Evolutionary conservation across 2,888 invertebrate species (phyloP).

Genomic region (Agapostemon virescens): DNA sequence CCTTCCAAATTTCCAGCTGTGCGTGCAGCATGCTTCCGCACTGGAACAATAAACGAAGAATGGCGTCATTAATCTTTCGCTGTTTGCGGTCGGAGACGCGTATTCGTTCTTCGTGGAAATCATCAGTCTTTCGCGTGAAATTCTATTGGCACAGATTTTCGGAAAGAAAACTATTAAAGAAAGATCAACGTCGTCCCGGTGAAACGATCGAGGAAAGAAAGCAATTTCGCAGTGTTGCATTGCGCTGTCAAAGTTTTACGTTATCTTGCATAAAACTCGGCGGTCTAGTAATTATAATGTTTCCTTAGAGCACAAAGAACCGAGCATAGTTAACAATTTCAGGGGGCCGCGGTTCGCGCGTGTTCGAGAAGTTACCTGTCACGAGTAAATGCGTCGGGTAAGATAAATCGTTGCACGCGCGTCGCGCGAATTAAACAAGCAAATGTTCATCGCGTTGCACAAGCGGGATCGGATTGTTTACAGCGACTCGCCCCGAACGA

Average conservation of each 20-base stretch:
- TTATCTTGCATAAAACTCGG: no score
- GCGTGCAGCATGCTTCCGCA: conserved; percentile 92
- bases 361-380: background rate
- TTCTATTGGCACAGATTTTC: background rate
- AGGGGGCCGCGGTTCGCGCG: no score
- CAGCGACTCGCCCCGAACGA: background rate
- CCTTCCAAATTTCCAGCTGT: conserved; percentile 95
- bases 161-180: no score
- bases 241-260: no score
- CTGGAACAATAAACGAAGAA: conserved; percentile 80
- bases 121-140: background rate
- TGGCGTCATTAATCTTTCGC: background rate
- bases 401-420: background rate
- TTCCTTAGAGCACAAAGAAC: no score
- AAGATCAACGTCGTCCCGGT: no score
- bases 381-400: background rate
- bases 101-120: background rate
- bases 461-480: background rate
- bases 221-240: no score
- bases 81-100: background rate
- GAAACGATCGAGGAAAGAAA: no score
- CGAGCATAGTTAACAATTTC: no score
- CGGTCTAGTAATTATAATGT: no score
- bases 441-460: background rate
- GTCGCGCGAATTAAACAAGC: background rate